A percentile compares a stretch with the other conserved stretches of the same genome.
phyloP scores from a whole-genome alignment of 2,888 invertebrate genomes.

The Amblyjoppa proteus region DNA sequence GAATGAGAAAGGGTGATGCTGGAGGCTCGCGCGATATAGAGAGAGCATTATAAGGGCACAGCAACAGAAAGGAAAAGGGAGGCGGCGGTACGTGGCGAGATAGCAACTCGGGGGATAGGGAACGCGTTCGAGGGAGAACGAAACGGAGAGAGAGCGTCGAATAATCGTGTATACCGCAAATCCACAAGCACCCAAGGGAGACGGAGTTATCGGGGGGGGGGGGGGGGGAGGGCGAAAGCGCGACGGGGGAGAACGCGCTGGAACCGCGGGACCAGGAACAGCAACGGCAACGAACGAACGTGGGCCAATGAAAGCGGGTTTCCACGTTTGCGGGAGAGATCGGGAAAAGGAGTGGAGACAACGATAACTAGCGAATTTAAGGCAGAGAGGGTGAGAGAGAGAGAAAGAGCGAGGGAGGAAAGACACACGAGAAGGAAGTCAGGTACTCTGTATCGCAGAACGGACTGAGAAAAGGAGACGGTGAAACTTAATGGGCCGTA shows the following conservation, averaged over 20 bases:
- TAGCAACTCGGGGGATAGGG: slow-evolving; percentile 64
- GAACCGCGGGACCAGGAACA: slow-evolving; percentile 17
- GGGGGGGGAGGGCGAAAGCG: slow-evolving; percentile 42
- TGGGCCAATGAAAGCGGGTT: slow-evolving; percentile 70
- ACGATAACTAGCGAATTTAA: slow-evolving; percentile 52
- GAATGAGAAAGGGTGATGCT: slow-evolving; percentile 54
- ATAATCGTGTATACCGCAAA: slow-evolving; percentile 79
- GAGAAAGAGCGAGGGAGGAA: slow-evolving; percentile 12
- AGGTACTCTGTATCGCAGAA: slow-evolving; percentile 18
- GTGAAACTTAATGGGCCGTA: slow-evolving; percentile 79
- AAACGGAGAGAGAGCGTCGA: slow-evolving; percentile 65
- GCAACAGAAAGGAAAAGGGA: slow-evolving; percentile 54
- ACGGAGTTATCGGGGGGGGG: slow-evolving; percentile 41
- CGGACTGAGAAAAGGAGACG: slow-evolving; percentile 50
- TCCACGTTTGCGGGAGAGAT: slow-evolving; percentile 58
- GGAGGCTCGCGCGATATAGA: slow-evolving; percentile 60
- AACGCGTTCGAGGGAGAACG: slow-evolving; percentile 20
- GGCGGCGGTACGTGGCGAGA: slow-evolving; percentile 65
- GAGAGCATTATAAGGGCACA: slow-evolving; percentile 60
- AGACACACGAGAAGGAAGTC: slow-evolving; percentile 13
- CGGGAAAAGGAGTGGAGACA: slow-evolving; percentile 48
- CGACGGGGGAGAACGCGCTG: slow-evolving; percentile 51
- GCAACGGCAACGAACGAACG: slow-evolving; percentile 14
- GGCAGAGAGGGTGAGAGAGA: slow-evolving; percentile 15
- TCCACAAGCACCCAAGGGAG: slow-evolving; percentile 74